Evolutionary conservation across 2,797 vertebrate genomes (phyloP), one percentile per base, ranked within the genome.

Genomic region (Macroramphosus scolopax): DNA sequence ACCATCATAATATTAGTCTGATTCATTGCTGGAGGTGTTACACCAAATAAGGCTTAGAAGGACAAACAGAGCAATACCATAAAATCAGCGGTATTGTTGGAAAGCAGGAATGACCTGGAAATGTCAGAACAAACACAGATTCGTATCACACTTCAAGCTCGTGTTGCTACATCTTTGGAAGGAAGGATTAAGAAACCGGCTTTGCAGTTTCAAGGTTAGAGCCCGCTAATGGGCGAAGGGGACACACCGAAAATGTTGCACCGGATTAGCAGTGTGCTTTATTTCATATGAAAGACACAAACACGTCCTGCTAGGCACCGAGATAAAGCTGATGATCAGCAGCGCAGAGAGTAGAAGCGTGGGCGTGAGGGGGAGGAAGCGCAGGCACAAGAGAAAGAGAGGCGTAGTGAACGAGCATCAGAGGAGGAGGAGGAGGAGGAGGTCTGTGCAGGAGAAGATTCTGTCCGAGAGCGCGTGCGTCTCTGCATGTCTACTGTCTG

Each of bases 281-380:
- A 32, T 38, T 29, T 51, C 35, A 42, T 15, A 48, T 24, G 28
- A 32, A 68, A 60, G 33, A 49, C 28, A 55, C 43, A 40, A 18
- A 46, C 24, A 22, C 10, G 12, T 57, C 37, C 29, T 35, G 26
- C 18, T 3, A 52, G 49, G 28, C 17, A 24, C 6, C 26, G 17
- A 47, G 33, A 69, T 46, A 15, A 58, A 29, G 55, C 61, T 37
- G 65, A 49, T 32, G 50, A 74, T 73, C 52, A 63, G 69, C 33
- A 38, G 54, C 4, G 46, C 33, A 16, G 50, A 69, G 61, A 64
- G 73, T 42, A 37, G 56, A 47, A 48, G 64, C 33, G 77, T 76
- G 66, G 81, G 77, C 4, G 62, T 73, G 77, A 69, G 75, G 52
- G 58, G 68, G 77, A 67, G 68, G 65, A 67, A 64, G 51, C 36